Conservation (phyloP, 2,888 invertebrate genomes). For the Ferdinandea cuprea region DNA sequence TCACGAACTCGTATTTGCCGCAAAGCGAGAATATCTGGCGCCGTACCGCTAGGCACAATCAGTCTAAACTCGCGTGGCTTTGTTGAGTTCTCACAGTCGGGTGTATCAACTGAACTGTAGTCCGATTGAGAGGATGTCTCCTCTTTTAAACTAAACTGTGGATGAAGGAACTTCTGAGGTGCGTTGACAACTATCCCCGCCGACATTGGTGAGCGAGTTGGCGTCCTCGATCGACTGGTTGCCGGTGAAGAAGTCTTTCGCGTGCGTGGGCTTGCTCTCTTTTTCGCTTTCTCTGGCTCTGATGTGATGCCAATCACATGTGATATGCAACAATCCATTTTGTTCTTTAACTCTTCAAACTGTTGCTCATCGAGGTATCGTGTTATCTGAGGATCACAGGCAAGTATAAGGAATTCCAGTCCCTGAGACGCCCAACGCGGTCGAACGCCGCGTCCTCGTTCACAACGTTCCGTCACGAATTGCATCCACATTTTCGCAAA, state of each 20-base stretch:
- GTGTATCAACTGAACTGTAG: conserved; percentile 79
- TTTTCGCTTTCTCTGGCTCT: conserved; percentile 82
- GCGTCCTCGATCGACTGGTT: conserved; percentile 81
- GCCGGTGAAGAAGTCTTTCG: conserved; percentile 82
- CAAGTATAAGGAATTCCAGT: conserved; percentile 92
- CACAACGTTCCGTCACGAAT: conserved; percentile 93
- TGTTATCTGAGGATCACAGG: conserved; percentile 93
- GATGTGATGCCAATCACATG: conserved; percentile 91
- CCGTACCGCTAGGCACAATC: conserved; percentile 77
- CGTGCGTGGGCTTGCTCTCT: conserved; percentile 82
- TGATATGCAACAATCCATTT: conserved; percentile 93
- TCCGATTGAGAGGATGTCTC: conserved; percentile 76
- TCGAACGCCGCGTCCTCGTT: conserved; percentile 90
- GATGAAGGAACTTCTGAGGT: conserved; percentile 81
- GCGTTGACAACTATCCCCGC: conserved; percentile 80
- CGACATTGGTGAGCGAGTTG: conserved; percentile 83
- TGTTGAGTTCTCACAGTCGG: conserved; percentile 77
- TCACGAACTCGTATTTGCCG: conserved; percentile 84
- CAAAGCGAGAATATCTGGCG: conserved; percentile 80
- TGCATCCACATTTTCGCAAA: conserved; percentile 94
- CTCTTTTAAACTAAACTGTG: conserved; percentile 82
- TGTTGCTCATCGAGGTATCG: conserved; percentile 89
- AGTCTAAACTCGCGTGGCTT: conserved; percentile 79
- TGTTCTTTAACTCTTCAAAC: conserved; percentile 90
- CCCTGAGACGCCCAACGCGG: conserved; percentile 96